Conservation (phyloP, 2,113 vertebrate genomes). For the Pteropus alecto region DNA sequence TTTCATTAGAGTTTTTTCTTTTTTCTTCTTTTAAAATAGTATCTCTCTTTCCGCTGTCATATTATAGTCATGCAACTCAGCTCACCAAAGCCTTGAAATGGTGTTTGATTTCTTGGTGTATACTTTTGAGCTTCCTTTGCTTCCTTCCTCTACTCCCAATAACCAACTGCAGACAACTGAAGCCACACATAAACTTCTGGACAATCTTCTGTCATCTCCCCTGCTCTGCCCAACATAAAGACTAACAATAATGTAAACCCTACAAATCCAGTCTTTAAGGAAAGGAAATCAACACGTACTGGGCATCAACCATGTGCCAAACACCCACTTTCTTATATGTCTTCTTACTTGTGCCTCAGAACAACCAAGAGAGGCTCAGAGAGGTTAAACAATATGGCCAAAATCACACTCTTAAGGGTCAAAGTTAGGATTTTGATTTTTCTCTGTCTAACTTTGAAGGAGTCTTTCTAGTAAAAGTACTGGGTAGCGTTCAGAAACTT, state of each 20-base stretch:
- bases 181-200: not conserved
- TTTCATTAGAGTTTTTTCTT: not conserved
- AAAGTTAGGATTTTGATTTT: not conserved
- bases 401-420: not conserved
- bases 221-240: not conserved
- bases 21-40: not conserved
- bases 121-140: not conserved
- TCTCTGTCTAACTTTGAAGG: not conserved
- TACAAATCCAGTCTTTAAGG: not conserved
- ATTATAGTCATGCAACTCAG: not conserved
- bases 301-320: not conserved
- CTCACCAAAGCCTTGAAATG: not conserved
- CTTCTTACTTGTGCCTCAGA: not conserved
- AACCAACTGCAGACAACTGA: not conserved
- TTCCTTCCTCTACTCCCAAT: not conserved
- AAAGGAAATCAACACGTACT: not conserved
- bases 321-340: not conserved
- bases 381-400: not conserved
- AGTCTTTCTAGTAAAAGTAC: not conserved
- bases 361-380: not conserved
- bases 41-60: not conserved
- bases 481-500: not conserved
- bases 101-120: not conserved
- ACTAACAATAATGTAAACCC: not conserved
- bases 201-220: not conserved